Percentiles rank a stretch among this genome's conserved stretches.
Conservation (phyloP, 2,113 vertebrate species). For the Callaeas wilsoni region DNA sequence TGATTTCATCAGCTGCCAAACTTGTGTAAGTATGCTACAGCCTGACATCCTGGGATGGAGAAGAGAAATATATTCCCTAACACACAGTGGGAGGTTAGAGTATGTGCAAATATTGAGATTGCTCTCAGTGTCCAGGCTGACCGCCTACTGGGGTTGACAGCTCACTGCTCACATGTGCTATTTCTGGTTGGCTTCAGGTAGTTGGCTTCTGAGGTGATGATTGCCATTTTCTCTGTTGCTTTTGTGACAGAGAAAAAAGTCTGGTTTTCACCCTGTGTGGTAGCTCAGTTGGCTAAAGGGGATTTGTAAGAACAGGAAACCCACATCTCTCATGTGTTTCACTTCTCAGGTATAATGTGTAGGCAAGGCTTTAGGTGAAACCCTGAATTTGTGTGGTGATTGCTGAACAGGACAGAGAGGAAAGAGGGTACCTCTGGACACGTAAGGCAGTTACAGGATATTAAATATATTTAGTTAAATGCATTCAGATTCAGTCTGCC, state of each 20-base stretch:
- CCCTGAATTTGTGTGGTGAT: neutral
- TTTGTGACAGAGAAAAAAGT: neutral
- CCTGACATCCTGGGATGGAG: neutral
- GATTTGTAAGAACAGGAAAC: neutral
- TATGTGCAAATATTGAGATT: neutral
- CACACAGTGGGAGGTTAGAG: neutral
- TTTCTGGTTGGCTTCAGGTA: neutral
- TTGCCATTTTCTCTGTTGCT: neutral
- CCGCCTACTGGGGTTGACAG: neutral
- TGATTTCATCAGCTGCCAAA: neutral
- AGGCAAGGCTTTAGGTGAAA: neutral
- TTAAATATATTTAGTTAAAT: neutral
- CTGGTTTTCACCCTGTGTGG: rapidly evolving
- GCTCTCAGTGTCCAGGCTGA: neutral
- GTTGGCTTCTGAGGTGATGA: neutral
- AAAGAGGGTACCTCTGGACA: neutral
- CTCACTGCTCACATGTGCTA: neutral
- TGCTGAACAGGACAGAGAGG: neutral
- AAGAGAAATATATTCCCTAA: neutral
- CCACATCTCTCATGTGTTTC: neutral
- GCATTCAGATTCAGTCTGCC: neutral
- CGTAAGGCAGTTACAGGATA: neutral
- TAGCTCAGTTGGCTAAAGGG: neutral
- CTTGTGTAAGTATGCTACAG: neutral
- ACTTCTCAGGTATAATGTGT: rapidly evolving